These are phyloP conservation scores for Leptobrachium ailaonicum DNA, from an alignment of 2,113 vertebrate species.

Conservation along the genomic window DNA sequence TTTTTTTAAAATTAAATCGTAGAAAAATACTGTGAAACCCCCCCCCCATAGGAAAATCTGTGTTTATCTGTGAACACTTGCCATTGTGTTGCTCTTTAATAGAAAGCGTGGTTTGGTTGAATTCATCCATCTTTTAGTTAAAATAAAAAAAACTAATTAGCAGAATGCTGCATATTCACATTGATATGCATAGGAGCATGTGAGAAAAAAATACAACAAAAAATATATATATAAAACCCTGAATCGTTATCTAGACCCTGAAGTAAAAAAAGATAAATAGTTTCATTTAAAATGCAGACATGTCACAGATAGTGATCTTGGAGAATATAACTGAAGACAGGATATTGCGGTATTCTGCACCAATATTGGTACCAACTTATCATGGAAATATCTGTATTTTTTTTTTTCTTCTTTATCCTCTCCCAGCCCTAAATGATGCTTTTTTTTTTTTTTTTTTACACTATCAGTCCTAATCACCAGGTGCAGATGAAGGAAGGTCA, in stretches of 20 bases:
- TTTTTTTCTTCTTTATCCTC: neutral
- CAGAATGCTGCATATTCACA: neutral
- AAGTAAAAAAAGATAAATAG: constrained; percentile 6
- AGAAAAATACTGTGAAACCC: too few species aligned
- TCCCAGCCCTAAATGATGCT: neutral
- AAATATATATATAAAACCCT: too few species aligned
- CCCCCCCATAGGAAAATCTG: too few species aligned
- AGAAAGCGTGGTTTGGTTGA: too few species aligned
- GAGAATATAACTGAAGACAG: neutral
- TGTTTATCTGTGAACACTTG: too few species aligned
- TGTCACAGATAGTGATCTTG: constrained; percentile 20
- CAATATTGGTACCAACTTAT: neutral
- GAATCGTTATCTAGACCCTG: neutral
- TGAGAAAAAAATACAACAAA: too few species aligned
- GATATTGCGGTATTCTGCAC: constrained; percentile 27
- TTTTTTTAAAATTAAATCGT: too few species aligned
- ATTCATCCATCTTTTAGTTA: too few species aligned
- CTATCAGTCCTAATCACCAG: constrained; percentile 74
- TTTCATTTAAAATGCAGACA: constrained; percentile 21
- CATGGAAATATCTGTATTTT: neutral
- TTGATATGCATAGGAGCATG: neutral
- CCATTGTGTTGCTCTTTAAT: neutral
- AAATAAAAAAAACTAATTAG: constrained; percentile 2
- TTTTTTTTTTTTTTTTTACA: constrained; percentile 15
- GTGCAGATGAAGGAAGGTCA: constrained; percentile 65